Evolutionary conservation across 2,797 vertebrate species (phyloP).

Genomic region (Menidia menidia): DNA sequence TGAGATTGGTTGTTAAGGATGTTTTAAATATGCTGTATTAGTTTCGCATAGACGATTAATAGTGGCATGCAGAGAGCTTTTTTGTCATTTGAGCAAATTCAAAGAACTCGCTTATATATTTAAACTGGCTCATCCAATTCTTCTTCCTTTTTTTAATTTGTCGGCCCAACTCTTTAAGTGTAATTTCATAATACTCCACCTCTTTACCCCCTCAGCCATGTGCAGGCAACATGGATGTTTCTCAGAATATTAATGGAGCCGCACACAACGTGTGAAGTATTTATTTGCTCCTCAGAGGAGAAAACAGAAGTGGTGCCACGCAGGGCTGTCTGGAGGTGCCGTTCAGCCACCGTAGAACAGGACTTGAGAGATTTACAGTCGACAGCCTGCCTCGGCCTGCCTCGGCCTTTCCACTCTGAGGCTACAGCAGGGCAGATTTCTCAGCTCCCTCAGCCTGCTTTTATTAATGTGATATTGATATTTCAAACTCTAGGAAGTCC

Average conservation of each 20-base stretch:
- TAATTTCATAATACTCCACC: constrained; percentile 14
- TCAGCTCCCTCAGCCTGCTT: constrained; percentile 67
- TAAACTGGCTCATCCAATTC: background rate
- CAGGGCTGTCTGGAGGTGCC: constrained; percentile 20
- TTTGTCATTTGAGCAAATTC: background rate
- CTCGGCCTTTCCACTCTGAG: constrained; percentile 43
- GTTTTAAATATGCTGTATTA: too few species aligned
- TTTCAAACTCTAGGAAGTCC: constrained; percentile 73
- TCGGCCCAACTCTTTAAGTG: background rate
- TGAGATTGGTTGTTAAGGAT: too few species aligned
- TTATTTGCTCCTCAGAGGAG: constrained; percentile 16
- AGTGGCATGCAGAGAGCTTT: too few species aligned
- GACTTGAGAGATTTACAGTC: constrained; percentile 72
- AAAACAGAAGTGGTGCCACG: constrained; percentile 18
- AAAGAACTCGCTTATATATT: background rate
- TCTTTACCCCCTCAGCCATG: constrained; percentile 6
- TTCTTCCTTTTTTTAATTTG: background rate
- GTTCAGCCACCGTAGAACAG: constrained; percentile 51
- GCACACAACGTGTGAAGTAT: too few species aligned
- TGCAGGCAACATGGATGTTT: background rate
- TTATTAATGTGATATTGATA: constrained; percentile 84
- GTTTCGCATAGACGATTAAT: too few species aligned
- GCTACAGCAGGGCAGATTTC: constrained; percentile 43
- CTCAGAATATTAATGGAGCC: too few species aligned
- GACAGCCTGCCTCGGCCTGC: constrained; percentile 50